Conservation (phyloP, 2,113 vertebrate species). For the Oncorhynchus nerka region DNA sequence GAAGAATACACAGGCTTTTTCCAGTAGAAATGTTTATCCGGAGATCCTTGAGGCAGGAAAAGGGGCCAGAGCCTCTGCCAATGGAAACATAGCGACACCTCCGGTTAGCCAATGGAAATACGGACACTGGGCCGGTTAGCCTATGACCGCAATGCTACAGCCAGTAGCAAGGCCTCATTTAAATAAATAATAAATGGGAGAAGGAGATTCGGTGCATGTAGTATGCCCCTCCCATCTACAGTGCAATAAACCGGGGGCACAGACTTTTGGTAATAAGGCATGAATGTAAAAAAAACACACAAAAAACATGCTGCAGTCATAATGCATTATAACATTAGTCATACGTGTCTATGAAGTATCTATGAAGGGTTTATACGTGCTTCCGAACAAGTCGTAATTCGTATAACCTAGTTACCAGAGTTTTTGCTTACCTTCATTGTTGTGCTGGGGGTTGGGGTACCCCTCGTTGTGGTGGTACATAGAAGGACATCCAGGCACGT, state of each 20-base stretch:
- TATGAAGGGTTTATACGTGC: no score
- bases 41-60: slow-evolving; percentile 65
- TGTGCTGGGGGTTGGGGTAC: slow-evolving; percentile 73
- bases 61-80: slow-evolving; percentile 52
- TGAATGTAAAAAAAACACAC: no score
- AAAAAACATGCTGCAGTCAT: no score
- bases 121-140: slow-evolving; percentile 54
- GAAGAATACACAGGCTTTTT: slow-evolving; percentile 60
- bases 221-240: background rate
- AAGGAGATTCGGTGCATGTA: slow-evolving; percentile 15
- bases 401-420: no score
- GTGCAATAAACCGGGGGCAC: background rate
- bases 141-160: slow-evolving; percentile 62
- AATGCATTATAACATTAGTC: no score
- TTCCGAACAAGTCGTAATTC: no score
- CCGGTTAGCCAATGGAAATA: slow-evolving; percentile 68
- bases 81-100: slow-evolving; percentile 60
- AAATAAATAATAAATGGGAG: slow-evolving; percentile 32
- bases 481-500: slow-evolving; percentile 86
- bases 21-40: slow-evolving; percentile 70
- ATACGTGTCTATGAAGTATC: no score
- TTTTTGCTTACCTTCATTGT: slow-evolving; percentile 71
- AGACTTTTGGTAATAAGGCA: background rate
- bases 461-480: slow-evolving; percentile 82
- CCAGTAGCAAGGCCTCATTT: slow-evolving; percentile 24